Evolutionary conservation across 2,113 vertebrate species (phyloP), one percentile per base, ranked within the genome.

Genomic region (Pachyramphus minor): DNA sequence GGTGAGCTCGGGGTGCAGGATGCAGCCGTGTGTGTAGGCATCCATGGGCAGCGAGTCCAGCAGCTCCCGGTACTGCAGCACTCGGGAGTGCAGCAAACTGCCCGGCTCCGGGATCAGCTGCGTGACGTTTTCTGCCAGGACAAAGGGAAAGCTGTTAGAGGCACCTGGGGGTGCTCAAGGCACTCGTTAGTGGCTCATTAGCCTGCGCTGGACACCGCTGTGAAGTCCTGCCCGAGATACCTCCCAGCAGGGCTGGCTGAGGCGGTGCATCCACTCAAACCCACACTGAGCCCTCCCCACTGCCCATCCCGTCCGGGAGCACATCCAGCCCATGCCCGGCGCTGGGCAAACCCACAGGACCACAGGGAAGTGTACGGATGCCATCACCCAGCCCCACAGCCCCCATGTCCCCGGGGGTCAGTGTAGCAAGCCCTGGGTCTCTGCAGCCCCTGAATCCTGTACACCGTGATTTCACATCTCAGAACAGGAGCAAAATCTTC

Each of bases 1-100:
- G 97, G 99, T 99, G 98, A 99, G 99, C 97, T 99, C 99, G 1
- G 99, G 99, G 89, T 99, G 99, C 91, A 99, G 99, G 98, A 99
- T 99, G 97, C 99, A 99, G 97, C 99, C 99, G 11, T 99, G 99
- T 0, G 99, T 99, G 98, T 99, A 99, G 85, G 99, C 99, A 5
- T 99, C 99, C 99, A 99, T 99, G 93, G 99, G 99, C 62, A 99
- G 98, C 0, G 98, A 99, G 44, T 99, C 99, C 97, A 99, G 98
- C 41, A 99, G 98, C 95, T 99, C 98, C 23, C 99, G 98, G 97
- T 99, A 99, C 97, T 99, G 99, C 97, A 99, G 97, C 95, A 99
- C 99, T 15, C 99, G 98, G 0, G 98, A 97, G 30, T 99, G 98
- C 88, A 99, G 98, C 8, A 97, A 97, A 68, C 98, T 99, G 59